Conservation (phyloP, 1,140 invertebrate genomes). For the Mesaphorura yosii region DNA sequence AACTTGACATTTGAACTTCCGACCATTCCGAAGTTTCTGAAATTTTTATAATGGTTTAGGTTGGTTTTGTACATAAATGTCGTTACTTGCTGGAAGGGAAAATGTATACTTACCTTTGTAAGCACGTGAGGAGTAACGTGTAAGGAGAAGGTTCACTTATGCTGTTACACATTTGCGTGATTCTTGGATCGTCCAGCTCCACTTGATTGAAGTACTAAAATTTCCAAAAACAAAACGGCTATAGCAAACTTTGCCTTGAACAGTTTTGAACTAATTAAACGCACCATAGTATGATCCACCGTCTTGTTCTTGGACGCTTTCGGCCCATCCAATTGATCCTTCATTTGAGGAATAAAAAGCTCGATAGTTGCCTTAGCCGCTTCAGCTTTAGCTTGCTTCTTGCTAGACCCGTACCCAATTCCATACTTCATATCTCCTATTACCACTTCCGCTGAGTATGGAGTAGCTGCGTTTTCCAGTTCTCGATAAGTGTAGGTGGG, state of each 20-base stretch:
- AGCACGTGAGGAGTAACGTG: constrained; percentile 79
- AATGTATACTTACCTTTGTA: constrained; percentile 57
- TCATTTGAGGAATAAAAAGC: constrained; percentile 88
- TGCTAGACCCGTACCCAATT: constrained; percentile 80
- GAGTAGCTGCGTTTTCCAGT: constrained; percentile 82
- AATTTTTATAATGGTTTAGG: constrained; percentile 11
- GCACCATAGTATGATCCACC: background rate
- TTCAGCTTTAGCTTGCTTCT: constrained; percentile 87
- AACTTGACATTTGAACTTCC: constrained; percentile 73
- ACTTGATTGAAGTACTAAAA: constrained; percentile 84
- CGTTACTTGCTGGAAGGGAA: too few relatives aligned
- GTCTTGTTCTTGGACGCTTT: background rate
- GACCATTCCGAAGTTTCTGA: constrained; percentile 73
- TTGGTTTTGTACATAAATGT: too few relatives aligned
- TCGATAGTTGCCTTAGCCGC: constrained; percentile 79
- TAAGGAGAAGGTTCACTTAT: constrained; percentile 90
- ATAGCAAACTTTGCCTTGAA: background rate
- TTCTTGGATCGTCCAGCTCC: constrained; percentile 79
- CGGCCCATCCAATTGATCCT: constrained; percentile 42
- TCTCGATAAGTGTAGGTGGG: constrained; percentile 87
- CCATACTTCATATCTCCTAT: constrained; percentile 89
- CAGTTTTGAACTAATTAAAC: background rate
- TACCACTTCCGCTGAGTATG: constrained; percentile 82
- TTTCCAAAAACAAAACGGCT: constrained; percentile 18
- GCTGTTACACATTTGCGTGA: constrained; percentile 85